Evolutionary conservation across 2,797 vertebrate species (phyloP), one percentile per base, ranked within the genome.

Genomic region (Menidia menidia): DNA sequence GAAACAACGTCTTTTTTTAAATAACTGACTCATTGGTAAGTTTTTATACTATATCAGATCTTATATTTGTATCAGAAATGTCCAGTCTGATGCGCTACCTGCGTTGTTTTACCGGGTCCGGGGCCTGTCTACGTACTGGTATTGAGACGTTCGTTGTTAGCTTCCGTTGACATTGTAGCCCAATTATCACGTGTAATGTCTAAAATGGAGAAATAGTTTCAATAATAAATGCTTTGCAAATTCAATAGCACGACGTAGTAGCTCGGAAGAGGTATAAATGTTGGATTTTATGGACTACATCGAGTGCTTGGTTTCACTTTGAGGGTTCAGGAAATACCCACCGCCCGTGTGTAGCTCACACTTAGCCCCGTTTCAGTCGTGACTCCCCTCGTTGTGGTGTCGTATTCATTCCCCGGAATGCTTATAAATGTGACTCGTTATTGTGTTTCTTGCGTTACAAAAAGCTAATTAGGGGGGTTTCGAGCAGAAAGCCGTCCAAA

Each of bases 21-120:
- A 81, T 73, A 71, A 77, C 66, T 68, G 68, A 80, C 68, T 69
- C 78, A 9, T 82, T 35, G 91, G 91, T 92, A 63, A 90, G 91
- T 84, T 39, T 0, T 10, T 16, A 0, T 48, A 0, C n/a, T 0
- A 0, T 0, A 6, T 10, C 3, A 14, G 4, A 0, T 1, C 0
- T 4, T 0, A 1, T 0, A 2, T 43, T 2, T 0, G 0, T 1
- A 0, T 0, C 2, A 5, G 11, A 35, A 52, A 13, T 6, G 4
- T 6, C 2, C 0, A 4, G 6, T 18, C n/a, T 8, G 16, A 45
- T 3, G 4, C 14, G 7, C 0, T 1, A 13, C 1, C 41, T 15
- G 11, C 0, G 18, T 56, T 12, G 6, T 61, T 35, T 14, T 1
- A 57, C 14, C 30, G 60, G 35, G 68, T 13, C 4, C 0, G 13